phyloP scores from a whole-genome alignment of 2,888 invertebrate genomes.

The Lypha dubia region DNA sequence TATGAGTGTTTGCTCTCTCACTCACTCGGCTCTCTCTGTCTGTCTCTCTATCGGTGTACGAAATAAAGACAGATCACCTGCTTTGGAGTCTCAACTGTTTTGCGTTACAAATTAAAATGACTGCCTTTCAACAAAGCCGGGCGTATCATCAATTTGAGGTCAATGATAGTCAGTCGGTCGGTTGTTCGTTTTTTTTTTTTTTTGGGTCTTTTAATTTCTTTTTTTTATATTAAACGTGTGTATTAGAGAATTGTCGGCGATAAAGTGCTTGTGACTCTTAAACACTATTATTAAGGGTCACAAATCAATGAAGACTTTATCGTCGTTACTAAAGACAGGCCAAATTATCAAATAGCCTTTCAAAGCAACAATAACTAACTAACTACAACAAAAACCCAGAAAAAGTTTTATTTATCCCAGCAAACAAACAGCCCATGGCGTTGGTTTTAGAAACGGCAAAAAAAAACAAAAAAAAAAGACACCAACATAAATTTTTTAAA shows the following conservation, averaged over 20 bases:
- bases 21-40: too few relatives aligned
- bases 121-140: conserved; percentile 68
- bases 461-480: conserved; percentile 6
- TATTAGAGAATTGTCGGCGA: conserved; percentile 62
- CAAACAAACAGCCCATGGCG: conserved; percentile 32
- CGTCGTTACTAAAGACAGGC: conserved; percentile 66
- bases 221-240: conserved; percentile 42
- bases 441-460: conserved; percentile 38
- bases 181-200: conserved; percentile 9
- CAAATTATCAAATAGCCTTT: conserved; percentile 63
- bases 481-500: neutral
- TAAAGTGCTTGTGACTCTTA: conserved; percentile 71
- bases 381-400: neutral
- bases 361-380: conserved; percentile 6
- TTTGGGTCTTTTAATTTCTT: conserved; percentile 17
- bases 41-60: too few relatives aligned
- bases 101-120: conserved; percentile 51
- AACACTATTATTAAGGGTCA: conserved; percentile 74
- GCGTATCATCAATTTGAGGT: conserved; percentile 60
- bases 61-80: conserved; percentile 62
- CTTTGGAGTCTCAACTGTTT: conserved; percentile 34
- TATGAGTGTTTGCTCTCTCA: too few relatives aligned
- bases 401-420: conserved; percentile 15
- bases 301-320: conserved; percentile 74
- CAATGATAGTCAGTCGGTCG: conserved; percentile 66